Evolutionary conservation across 2,113 vertebrate genomes (phyloP).

Genomic region (Micromys minutus): DNA sequence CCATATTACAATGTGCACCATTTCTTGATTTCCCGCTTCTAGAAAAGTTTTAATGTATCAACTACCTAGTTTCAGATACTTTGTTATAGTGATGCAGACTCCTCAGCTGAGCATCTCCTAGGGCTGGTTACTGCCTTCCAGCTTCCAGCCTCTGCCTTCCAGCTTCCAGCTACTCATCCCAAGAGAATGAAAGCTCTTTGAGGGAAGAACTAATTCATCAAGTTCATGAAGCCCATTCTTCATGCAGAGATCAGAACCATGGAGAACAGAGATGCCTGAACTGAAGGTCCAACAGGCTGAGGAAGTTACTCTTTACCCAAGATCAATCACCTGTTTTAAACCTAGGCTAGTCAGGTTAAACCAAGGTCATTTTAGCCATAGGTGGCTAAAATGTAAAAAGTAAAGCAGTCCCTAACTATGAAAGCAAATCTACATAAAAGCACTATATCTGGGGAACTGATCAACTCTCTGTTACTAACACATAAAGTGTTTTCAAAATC

Average conservation of each 20-base stretch:
- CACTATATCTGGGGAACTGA: background rate
- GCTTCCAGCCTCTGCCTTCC: background rate
- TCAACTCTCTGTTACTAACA: background rate
- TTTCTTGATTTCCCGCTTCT: background rate
- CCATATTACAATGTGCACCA: background rate
- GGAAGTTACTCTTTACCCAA: background rate
- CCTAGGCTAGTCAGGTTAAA: background rate
- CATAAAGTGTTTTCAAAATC: background rate
- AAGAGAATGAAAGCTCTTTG: background rate
- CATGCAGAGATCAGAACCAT: background rate
- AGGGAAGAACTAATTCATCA: background rate
- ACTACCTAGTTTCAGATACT: background rate
- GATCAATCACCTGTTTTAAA: background rate
- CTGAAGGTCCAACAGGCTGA: background rate
- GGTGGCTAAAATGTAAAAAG: constrained; percentile 24
- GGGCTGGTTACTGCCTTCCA: background rate
- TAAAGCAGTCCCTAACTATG: background rate
- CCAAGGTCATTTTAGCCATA: constrained; percentile 12
- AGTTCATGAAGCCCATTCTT: background rate
- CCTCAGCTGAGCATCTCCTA: background rate
- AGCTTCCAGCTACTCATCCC: background rate
- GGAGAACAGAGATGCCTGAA: background rate
- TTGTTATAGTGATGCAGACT: background rate
- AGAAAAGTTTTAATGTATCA: background rate
- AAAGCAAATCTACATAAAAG: background rate